phyloP scores from a whole-genome alignment of 2,113 vertebrate genomes.

The Eulemur macaco region DNA sequence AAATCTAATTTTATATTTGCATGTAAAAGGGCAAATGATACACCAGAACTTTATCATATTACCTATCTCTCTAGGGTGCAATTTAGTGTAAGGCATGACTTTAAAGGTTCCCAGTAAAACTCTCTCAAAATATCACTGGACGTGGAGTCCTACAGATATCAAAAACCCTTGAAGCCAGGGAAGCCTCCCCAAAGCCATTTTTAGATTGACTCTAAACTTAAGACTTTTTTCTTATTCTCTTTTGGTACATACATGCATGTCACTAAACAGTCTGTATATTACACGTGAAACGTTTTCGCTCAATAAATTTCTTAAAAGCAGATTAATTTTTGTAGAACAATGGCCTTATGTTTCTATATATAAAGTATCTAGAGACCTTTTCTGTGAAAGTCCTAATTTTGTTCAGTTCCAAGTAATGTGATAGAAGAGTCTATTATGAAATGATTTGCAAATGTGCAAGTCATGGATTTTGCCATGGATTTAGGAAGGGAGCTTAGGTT shows the following conservation, averaged over 20 bases:
- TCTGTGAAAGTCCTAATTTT: not conserved
- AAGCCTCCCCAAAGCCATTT: not conserved
- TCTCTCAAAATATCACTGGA: not conserved
- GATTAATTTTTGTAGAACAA: not conserved
- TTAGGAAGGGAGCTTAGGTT: not conserved
- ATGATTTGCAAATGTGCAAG: constrained; percentile 48
- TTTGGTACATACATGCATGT: not conserved
- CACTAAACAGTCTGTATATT: not conserved
- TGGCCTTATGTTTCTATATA: not conserved
- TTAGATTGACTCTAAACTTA: not conserved
- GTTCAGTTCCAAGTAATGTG: not conserved
- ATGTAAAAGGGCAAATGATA: not conserved
- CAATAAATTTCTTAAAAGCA: constrained; percentile 15
- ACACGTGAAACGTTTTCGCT: not conserved
- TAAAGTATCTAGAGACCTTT: not conserved
- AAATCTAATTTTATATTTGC: not conserved
- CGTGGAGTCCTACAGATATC: not conserved
- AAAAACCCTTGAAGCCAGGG: not conserved
- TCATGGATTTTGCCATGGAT: constrained; percentile 10
- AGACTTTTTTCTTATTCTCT: not conserved
- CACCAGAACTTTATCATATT: not conserved
- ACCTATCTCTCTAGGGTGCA: not conserved
- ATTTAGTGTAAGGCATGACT: not conserved
- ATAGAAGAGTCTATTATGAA: not conserved
- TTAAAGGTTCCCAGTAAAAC: not conserved